Evolutionary conservation across 1,140 invertebrate species (phyloP).

Genomic region (Heliconius melpomene): DNA sequence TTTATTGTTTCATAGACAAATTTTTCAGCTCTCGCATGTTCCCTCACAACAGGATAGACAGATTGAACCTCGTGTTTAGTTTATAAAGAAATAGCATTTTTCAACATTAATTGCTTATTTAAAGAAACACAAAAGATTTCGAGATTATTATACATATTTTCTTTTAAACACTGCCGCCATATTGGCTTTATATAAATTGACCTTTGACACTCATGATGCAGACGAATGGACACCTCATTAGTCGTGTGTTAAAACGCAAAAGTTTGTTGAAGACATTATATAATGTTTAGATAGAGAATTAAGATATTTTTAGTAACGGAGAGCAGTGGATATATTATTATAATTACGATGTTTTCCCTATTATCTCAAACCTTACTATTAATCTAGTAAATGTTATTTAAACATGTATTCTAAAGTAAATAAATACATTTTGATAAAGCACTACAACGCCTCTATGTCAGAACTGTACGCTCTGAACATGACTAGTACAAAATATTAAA

Average conservation of each 20-base stretch:
- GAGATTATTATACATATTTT: background rate
- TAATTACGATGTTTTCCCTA: background rate
- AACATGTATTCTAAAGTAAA: background rate
- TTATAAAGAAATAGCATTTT: too few relatives aligned
- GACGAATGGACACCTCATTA: slow-evolving; percentile 7
- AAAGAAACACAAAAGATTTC: background rate
- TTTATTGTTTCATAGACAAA: background rate
- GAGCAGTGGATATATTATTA: background rate
- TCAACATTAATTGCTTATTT: too few relatives aligned
- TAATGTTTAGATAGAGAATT: background rate
- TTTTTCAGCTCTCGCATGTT: too few relatives aligned
- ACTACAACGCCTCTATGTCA: slow-evolving; percentile 21
- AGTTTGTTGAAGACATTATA: background rate
- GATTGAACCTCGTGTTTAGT: too few relatives aligned
- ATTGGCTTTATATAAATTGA: slow-evolving; percentile 6
- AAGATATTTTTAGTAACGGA: background rate
- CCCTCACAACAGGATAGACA: too few relatives aligned
- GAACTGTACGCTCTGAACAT: slow-evolving; percentile 39
- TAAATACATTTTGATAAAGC: background rate
- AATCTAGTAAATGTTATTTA: background rate
- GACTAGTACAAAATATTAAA: slow-evolving; percentile 59
- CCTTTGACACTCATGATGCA: slow-evolving; percentile 6
- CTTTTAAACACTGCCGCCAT: background rate
- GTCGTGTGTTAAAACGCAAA: background rate
- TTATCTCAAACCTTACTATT: background rate